Evolutionary conservation across 2,113 vertebrate species (phyloP).

Genomic region (Limanda limanda): DNA sequence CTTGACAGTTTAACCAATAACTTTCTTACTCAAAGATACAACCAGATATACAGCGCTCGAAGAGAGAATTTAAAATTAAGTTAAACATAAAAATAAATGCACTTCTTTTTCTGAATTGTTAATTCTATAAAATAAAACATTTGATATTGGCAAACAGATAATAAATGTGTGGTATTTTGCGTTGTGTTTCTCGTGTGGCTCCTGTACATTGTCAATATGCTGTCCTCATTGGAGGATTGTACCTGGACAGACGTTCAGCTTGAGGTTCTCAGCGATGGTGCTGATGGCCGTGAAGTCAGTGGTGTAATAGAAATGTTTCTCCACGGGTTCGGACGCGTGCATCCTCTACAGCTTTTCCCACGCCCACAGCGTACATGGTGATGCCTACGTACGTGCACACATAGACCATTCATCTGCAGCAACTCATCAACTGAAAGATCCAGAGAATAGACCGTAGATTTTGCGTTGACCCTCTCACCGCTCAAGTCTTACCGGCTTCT

Average conservation of each 20-base stretch:
- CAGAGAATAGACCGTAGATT: not conserved
- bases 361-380: conserved; percentile 96
- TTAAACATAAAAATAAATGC: no score
- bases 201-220: not conserved
- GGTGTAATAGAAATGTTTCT: conserved; percentile 94
- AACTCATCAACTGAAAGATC: not conserved
- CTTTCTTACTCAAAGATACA: no score
- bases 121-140: no score
- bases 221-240: not conserved
- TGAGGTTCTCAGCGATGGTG: conserved; percentile 93
- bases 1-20: no score
- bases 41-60: no score
- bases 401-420: no score
- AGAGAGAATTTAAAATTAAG: no score
- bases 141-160: no score
- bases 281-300: conserved; percentile 93
- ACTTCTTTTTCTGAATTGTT: no score
- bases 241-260: conserved; percentile 96
- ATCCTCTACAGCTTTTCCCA: conserved; percentile 95
- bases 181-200: not conserved
- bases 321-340: conserved; percentile 91
- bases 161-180: not conserved
- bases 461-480: no score
- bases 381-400: conserved; percentile 83
- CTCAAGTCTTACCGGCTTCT: conserved; percentile 85